phyloP scores from a whole-genome alignment of 2,888 invertebrate genomes.

The Caradrina kadenii region DNA sequence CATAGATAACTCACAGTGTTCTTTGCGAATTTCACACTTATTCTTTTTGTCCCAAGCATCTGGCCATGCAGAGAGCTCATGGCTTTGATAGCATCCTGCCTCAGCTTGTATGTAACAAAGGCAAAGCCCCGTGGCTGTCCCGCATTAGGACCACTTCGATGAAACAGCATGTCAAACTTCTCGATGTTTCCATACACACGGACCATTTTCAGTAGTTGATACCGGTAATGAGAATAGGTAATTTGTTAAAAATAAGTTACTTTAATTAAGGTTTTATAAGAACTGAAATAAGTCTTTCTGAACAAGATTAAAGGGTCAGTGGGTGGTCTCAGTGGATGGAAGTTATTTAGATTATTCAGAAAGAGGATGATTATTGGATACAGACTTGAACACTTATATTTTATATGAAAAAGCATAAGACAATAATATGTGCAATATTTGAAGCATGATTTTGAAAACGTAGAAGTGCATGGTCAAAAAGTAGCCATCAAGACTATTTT shows the following conservation, averaged over 20 bases:
- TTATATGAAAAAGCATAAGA: too few relatives aligned
- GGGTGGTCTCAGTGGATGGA: too few relatives aligned
- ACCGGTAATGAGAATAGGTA: conserved; percentile 93
- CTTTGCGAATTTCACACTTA: conserved; percentile 96
- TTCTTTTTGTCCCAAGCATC: conserved; percentile 93
- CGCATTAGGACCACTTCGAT: conserved; percentile 96
- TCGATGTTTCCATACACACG: conserved; percentile 98
- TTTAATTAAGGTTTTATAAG: background rate
- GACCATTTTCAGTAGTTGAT: conserved; percentile 98
- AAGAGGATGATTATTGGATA: too few relatives aligned
- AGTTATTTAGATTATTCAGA: background rate
- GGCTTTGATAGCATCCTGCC: conserved; percentile 93
- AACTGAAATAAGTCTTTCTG: background rate
- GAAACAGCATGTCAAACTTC: conserved; percentile 98
- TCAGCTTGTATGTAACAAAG: conserved; percentile 95
- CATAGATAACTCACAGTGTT: conserved; percentile 86
- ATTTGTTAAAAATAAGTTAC: conserved; percentile 72
- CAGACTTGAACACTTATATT: too few relatives aligned
- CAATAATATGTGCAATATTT: too few relatives aligned
- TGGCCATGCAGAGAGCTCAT: conserved; percentile 94
- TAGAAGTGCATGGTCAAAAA: background rate
- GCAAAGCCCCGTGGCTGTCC: conserved; percentile 98
- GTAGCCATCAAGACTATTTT: background rate
- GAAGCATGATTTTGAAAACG: background rate
- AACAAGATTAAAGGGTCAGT: too few relatives aligned